Evolutionary conservation across 2,797 vertebrate genomes (phyloP), one percentile per base, ranked within the genome.

Genomic region (Alca torda): DNA sequence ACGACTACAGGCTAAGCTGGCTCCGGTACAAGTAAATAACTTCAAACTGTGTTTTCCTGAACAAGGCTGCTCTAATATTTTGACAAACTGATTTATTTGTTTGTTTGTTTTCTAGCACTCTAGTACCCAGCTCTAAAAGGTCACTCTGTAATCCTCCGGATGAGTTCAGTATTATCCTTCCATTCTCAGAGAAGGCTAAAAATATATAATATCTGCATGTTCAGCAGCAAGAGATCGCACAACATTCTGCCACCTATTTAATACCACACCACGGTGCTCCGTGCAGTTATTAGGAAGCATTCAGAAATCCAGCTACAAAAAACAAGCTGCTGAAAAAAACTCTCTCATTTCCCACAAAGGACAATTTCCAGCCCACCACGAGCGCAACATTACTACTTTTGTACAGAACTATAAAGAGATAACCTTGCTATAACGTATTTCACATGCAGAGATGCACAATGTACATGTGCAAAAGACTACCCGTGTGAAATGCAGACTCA

Each of bases 141-240:
- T 89, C 86, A 69, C 53, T 56, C 45, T 56, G 53, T 33, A 45
- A 74, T 95, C 80, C 17, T 23, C 79, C 41, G 30, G 24, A 74
- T 2, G 28, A 46, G 25, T 17, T 68, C 28, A 51, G 24, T 11
- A 28, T n/a, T 68, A 28, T 35, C 56, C 59, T 19, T 56, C 20
- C 28, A 21, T 76, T 90, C 61, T 50, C 78, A 53, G 73, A 93
- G 75, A 82, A 96, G 21, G 87, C 59, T 75, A n/a, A n/a, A 68
- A 79, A 80, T 39, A 9, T 30, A 16, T 19, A 61, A 64, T 18
- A 87, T 56, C 80, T 95, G 41, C 41, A 41, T 28, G 26, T 35
- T 94, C 14, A 19, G 31, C 9, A 41, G 7, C 28, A 31, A 24
- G 59, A 3, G 14, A 1, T 1, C 8, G 25, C 37, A n/a, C 54